Percentiles rank a stretch among this genome's conserved stretches.
Conservation (phyloP, 1,140 invertebrate species). For the Hycleus cichorii region DNA sequence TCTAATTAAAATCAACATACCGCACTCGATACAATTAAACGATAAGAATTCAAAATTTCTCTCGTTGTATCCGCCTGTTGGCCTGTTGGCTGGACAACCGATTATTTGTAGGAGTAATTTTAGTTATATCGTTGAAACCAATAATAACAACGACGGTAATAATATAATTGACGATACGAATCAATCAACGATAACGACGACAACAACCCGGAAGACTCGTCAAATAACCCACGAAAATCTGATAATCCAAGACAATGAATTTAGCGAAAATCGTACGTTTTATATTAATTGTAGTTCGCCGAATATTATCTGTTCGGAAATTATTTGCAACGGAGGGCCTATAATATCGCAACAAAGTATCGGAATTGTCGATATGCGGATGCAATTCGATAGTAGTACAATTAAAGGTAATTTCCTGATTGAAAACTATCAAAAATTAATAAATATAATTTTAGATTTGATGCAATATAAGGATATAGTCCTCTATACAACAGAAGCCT, state of each 20-base stretch:
- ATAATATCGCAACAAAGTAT: conserved; percentile 28
- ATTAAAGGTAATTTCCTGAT: conserved; percentile 26
- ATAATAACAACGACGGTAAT: neutral
- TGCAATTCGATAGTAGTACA: conserved; percentile 29
- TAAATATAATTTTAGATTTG: conserved; percentile 25
- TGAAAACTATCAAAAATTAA: conserved; percentile 8
- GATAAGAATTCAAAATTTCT: conserved; percentile 28
- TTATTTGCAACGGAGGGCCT: conserved; percentile 31
- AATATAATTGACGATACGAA: neutral
- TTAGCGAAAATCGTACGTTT: conserved; percentile 28
- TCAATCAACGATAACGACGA: neutral
- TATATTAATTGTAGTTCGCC: conserved; percentile 36
- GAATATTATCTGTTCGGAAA: conserved; percentile 24
- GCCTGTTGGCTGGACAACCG: conserved; percentile 27
- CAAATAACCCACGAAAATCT: neutral
- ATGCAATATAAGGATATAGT: conserved; percentile 35
- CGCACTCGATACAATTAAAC: conserved; percentile 23
- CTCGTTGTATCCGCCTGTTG: conserved; percentile 30
- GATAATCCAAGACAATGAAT: neutral
- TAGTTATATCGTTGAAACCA: conserved; percentile 1
- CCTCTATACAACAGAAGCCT: conserved; percentile 33
- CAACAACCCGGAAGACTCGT: neutral
- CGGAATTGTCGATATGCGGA: conserved; percentile 24
- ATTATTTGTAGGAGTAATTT: conserved; percentile 28
- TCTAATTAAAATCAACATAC: conserved; percentile 32